Evolutionary conservation across 64 coral and sea anemone species (phyloP), one percentile per base, ranked within the genome.

Genomic region (Trachythela sp.): DNA sequence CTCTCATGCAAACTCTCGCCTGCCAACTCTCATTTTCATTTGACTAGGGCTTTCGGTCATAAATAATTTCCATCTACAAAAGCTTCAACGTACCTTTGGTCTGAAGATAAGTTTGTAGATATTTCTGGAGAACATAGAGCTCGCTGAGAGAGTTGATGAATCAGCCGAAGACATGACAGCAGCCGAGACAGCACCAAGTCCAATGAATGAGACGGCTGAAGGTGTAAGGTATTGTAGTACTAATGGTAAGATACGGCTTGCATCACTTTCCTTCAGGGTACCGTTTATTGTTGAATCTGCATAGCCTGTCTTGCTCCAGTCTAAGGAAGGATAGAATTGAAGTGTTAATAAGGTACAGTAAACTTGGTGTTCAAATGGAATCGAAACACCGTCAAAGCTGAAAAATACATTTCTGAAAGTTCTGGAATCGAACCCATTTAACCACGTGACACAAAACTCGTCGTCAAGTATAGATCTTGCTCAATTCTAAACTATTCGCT

Each of bases 101-200:
- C 90, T 26, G 85, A 92, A 50, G 24, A 92, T 17, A 11, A 83
- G 41, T 67, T 92, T 88, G 70, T 92, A 92, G 38, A 92, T 38
- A 29, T 92, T 92, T 17, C 68, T 52, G 18, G 85, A 13, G 85
- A 92, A 76, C 76, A 87, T 72, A 31, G 90, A 83, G 22, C 84
- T 85, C 7, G 86, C 49, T 13, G 85, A 85, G 39, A 92, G 85
- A 29, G 77, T 83, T 1, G 43, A 56, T 15, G 90, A 92, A 36
- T 92, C 90, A 49, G 86, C 77, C 29, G 90, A 88, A 26, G 85
- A 92, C 85, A 92, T 92, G 20, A 88, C 90, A 59, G 90, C 85
- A 13, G 91, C 91, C 14, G 91, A 92, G 20, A 92, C 86, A 2
- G 91, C 71, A 34, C 86, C 91, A 9, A 92, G 91, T 4, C 85